Conservation (phyloP, 2,888 invertebrate genomes). For the Nemurella pictetii region DNA sequence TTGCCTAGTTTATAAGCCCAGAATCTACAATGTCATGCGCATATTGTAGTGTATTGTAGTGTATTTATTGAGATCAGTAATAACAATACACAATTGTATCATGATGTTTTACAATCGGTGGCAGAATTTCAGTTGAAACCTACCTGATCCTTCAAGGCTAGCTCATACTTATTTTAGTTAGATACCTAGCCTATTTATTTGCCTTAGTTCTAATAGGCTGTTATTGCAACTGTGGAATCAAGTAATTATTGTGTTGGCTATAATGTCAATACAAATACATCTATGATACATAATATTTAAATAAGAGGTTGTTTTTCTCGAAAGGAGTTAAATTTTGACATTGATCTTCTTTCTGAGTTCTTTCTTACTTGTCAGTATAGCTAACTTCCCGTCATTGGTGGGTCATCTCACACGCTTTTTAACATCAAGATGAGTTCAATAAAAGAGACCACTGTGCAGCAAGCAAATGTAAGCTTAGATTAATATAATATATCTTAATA, state of each 20-base stretch:
- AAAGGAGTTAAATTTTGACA: background rate
- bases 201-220: too few species aligned
- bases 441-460: background rate
- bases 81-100: background rate
- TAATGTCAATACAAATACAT: background rate
- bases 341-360: background rate
- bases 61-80: background rate
- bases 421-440: background rate
- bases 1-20: background rate
- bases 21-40: background rate
- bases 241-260: background rate
- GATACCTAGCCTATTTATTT: too few species aligned
- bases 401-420: background rate
- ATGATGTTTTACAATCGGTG: too few species aligned
- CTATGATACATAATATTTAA: background rate
- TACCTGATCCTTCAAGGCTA: background rate
- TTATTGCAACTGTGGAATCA: background rate
- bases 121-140: too few species aligned
- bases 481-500: too few species aligned
- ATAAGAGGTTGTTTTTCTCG: background rate
- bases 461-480: background rate
- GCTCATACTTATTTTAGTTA: background rate
- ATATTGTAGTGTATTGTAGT: too few species aligned
- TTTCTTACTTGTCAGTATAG: background rate
- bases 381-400: background rate